Percentiles rank a stretch among this genome's conserved stretches.
These are phyloP conservation scores for Lottia gigantea DNA, from an alignment of 2,888 invertebrate species.

Conservation along the genomic window DNA sequence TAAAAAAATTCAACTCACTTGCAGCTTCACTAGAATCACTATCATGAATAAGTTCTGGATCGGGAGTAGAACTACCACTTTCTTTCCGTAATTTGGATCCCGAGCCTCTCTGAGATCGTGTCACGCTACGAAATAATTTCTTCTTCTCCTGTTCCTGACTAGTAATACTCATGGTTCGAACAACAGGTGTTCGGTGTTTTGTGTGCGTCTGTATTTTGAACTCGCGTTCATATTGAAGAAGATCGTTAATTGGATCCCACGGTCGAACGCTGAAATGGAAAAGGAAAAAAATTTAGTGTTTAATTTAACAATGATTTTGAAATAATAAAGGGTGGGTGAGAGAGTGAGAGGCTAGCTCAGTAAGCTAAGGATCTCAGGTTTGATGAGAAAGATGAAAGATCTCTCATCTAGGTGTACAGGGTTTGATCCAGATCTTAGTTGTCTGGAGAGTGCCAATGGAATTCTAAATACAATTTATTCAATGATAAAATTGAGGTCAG, in stretches of 20 bases:
- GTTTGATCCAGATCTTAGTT: no score
- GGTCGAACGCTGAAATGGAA: slow-evolving; percentile 74
- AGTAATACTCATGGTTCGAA: slow-evolving; percentile 78
- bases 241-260: slow-evolving; percentile 88
- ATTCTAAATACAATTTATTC: no score
- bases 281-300: background rate
- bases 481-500: no score
- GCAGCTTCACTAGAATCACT: slow-evolving; percentile 50
- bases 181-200: slow-evolving; percentile 79
- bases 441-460: no score
- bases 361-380: no score
- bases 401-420: no score
- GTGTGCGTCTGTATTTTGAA: slow-evolving; percentile 84
- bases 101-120: slow-evolving; percentile 35
- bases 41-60: slow-evolving; percentile 43
- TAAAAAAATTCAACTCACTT: slow-evolving; percentile 23
- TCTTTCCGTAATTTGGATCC: slow-evolving; percentile 41
- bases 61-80: slow-evolving; percentile 53
- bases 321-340: no score
- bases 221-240: slow-evolving; percentile 86
- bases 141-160: slow-evolving; percentile 70
- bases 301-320: no score
- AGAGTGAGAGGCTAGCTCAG: no score
- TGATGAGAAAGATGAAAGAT: no score
- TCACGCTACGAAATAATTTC: slow-evolving; percentile 30